Conservation (phyloP, 1,140 invertebrate genomes). For the Danaus melanippus region DNA sequence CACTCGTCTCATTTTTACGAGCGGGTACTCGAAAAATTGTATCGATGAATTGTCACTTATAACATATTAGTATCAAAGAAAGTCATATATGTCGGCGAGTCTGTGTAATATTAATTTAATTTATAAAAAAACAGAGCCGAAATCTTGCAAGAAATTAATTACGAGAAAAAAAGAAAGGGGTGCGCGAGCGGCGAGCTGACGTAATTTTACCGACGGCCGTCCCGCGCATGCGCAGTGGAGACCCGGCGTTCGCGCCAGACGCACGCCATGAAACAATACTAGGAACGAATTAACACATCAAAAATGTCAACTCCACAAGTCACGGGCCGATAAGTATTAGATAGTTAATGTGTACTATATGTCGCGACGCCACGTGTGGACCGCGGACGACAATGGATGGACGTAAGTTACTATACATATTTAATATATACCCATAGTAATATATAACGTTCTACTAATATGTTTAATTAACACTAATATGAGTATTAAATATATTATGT, state of each 20-base stretch:
- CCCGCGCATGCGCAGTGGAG: constrained; percentile 50
- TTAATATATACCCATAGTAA: too few species aligned
- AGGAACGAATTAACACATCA: constrained; percentile 10
- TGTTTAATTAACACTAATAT: too few species aligned
- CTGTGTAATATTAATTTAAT: too few species aligned
- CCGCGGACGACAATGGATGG: constrained; percentile 31
- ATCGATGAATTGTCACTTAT: too few species aligned
- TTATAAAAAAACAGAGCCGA: constrained; percentile 42
- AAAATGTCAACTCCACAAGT: constrained; percentile 18
- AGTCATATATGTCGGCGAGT: too few species aligned
- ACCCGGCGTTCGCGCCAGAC: constrained; percentile 43
- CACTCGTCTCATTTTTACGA: too few species aligned
- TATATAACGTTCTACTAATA: too few species aligned
- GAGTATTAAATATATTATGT: background rate
- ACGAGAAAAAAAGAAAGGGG: constrained; percentile 64
- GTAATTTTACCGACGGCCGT: constrained; percentile 48
- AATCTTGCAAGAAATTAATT: constrained; percentile 66
- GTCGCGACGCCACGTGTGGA: constrained; percentile 37
- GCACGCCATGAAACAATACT: constrained; percentile 29
- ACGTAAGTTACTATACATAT: constrained; percentile 37
- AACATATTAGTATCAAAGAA: too few species aligned
- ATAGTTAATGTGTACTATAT: background rate
- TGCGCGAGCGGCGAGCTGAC: constrained; percentile 52
- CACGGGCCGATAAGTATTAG: background rate
- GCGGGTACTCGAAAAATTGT: too few species aligned